A percentile compares a stretch with the other conserved stretches of the same genome.
Conservation (phyloP, 30 jellyfish, hydroid and myxozoan species). For the Chrysaora quinquecirrha region DNA sequence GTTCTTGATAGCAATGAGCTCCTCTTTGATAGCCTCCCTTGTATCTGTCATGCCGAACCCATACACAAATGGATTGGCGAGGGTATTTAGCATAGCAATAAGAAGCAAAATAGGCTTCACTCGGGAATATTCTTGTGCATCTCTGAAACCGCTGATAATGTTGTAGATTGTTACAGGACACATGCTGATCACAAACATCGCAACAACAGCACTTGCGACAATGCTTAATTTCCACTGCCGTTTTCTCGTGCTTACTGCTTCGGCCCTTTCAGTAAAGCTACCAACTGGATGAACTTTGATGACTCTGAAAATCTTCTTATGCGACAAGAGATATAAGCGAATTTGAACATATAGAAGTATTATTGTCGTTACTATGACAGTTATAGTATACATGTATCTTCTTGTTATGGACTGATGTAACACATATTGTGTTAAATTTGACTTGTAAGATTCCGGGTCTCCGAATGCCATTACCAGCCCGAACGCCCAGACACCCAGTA, state of each 20-base stretch:
- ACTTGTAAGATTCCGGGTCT: neutral
- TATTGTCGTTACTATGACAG: neutral
- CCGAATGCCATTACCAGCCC: neutral
- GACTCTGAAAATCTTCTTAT: neutral
- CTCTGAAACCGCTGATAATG: too few relatives aligned
- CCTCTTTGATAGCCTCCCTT: too few relatives aligned
- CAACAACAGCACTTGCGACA: neutral
- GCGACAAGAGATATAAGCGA: too few relatives aligned
- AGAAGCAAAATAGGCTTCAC: too few relatives aligned
- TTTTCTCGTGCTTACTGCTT: neutral
- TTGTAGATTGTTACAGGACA: neutral
- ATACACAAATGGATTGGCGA: too few relatives aligned
- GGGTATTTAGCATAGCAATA: too few relatives aligned
- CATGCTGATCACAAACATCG: neutral
- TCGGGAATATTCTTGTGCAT: too few relatives aligned
- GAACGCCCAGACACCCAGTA: neutral
- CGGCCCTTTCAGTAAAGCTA: neutral
- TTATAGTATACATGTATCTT: neutral
- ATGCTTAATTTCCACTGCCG: neutral
- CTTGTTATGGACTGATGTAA: neutral
- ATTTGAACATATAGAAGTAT: neutral
- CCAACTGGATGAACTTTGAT: neutral
- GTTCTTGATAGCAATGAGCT: too few relatives aligned
- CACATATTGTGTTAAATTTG: neutral
- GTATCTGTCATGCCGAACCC: too few relatives aligned